Evolutionary conservation across 2,888 invertebrate genomes (phyloP), one percentile per base, ranked within the genome.

Genomic region (Aporophyla nigra): DNA sequence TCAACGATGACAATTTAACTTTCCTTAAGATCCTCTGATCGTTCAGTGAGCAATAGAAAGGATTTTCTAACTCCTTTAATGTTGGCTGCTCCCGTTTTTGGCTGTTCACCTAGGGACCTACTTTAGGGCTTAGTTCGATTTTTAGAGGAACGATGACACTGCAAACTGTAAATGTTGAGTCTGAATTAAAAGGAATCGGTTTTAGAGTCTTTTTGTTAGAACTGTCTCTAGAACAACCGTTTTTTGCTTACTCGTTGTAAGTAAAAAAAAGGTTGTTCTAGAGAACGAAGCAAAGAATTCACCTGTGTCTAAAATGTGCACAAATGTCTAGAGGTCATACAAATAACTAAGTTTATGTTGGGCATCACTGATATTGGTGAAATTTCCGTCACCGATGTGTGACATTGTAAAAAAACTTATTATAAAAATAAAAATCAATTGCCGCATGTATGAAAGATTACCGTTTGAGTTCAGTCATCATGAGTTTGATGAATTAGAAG

Each of bases 1-100:
- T 78, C 58, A 68, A 61, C 68, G 78, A 85, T 85, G 83, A 86
- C 83, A 81, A 78, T 85, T 83, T 83, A 85, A 87, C 83, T 81
- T 83, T 73, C 51, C 61, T 43, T 71, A 80, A 74, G 83, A 74
- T 76, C 79, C 74, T 56, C 33, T 49, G 71, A 83, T 80, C 78
- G 75, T 69, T 76, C 82, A 71, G 46, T 79, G 76, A 83, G 81
- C 77, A 81, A 85, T 87, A 51, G 71, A 83, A 80, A 83, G 80
- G 76, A 78, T 85, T 56, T 49, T 9, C 33, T 73, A 61, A 78
- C 68, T 78, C 62, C 70, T 74, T 80, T 78, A 82, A 84, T 74
- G 73, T 74, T 21, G 40, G 59, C 68, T 68, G 24, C 63, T 63
- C 51, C 61, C 66, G 61, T 71, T 74, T 71, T 66, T 49, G 33